These are phyloP conservation scores for Fulica atra DNA, from an alignment of 2,113 vertebrate species.

Conservation along the genomic window DNA sequence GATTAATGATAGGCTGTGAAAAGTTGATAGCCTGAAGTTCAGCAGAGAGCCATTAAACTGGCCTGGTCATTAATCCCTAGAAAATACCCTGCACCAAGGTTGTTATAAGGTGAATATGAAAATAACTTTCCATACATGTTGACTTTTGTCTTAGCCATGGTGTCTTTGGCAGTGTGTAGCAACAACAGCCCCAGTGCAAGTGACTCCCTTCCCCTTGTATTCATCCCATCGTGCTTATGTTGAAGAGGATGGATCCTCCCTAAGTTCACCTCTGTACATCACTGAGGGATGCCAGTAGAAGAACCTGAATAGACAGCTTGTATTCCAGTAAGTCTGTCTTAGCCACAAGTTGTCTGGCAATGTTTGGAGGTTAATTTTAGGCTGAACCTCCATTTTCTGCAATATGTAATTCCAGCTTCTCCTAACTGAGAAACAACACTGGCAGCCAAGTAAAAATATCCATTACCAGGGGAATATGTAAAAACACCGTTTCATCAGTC, in stretches of 20 bases:
- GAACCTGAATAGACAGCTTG: not conserved
- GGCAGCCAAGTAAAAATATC: slow-evolving; percentile 27
- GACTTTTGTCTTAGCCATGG: not conserved
- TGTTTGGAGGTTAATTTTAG: not conserved
- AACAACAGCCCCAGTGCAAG: not conserved
- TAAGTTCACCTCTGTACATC: not conserved
- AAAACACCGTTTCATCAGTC: slow-evolving; percentile 78
- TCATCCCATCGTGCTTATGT: not conserved
- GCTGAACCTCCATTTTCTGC: slow-evolving; percentile 11
- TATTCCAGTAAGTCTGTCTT: not conserved
- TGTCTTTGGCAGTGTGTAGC: not conserved
- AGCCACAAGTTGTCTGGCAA: not conserved
- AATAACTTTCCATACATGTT: not conserved
- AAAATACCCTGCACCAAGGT: slow-evolving; percentile 72
- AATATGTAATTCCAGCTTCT: slow-evolving; percentile 28
- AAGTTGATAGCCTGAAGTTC: slow-evolving; percentile 73
- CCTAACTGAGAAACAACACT: slow-evolving; percentile 34
- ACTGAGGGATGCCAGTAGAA: not conserved
- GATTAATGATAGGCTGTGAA: slow-evolving; percentile 72
- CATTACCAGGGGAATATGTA: slow-evolving; percentile 65
- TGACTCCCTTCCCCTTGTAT: not conserved
- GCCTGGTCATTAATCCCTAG: slow-evolving; percentile 73
- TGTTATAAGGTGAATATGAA: slow-evolving; percentile 66
- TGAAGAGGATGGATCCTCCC: not conserved
- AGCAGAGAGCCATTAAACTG: slow-evolving; percentile 71